A percentile compares a stretch with the other conserved stretches of the same genome.
These are phyloP conservation scores for Serilophus lunatus DNA, from an alignment of 2,113 vertebrate species.

Conservation along the genomic window DNA sequence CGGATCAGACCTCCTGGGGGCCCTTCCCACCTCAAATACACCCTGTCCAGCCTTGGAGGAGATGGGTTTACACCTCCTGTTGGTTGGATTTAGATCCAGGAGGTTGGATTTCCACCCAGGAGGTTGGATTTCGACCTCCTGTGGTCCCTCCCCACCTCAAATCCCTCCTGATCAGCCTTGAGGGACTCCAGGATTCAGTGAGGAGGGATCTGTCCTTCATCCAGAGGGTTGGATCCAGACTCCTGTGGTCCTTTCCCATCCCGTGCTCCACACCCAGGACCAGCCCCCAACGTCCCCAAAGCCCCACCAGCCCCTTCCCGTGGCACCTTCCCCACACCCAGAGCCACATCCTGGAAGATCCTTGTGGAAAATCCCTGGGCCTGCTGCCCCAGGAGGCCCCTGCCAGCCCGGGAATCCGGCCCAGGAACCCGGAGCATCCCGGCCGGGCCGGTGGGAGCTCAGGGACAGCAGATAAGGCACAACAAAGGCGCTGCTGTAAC, in stretches of 20 bases:
- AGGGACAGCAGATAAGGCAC: background rate
- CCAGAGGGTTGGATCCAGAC: background rate
- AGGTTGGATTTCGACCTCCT: accelerated
- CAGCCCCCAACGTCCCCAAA: too few relatives aligned
- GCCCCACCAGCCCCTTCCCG: accelerated
- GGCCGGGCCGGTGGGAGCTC: background rate
- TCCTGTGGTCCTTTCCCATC: background rate
- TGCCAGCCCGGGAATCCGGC: background rate
- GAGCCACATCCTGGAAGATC: too few relatives aligned
- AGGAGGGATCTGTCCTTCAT: background rate
- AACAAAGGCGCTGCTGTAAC: constrained; percentile 35
- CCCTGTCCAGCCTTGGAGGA: too few relatives aligned
- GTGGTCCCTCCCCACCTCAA: background rate
- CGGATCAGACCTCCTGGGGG: too few relatives aligned
- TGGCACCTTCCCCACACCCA: background rate
- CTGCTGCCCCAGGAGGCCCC: background rate
- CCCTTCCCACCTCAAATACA: too few relatives aligned
- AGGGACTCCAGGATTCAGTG: accelerated
- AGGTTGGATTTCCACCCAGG: background rate
- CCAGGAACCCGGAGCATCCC: background rate
- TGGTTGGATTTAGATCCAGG: too few relatives aligned
- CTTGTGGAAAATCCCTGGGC: too few relatives aligned
- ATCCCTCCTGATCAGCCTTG: background rate
- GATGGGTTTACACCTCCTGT: too few relatives aligned
- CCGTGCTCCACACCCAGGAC: too few relatives aligned